Evolutionary conservation across 1,140 invertebrate genomes (phyloP).

Genomic region (Helicoverpa armigera): DNA sequence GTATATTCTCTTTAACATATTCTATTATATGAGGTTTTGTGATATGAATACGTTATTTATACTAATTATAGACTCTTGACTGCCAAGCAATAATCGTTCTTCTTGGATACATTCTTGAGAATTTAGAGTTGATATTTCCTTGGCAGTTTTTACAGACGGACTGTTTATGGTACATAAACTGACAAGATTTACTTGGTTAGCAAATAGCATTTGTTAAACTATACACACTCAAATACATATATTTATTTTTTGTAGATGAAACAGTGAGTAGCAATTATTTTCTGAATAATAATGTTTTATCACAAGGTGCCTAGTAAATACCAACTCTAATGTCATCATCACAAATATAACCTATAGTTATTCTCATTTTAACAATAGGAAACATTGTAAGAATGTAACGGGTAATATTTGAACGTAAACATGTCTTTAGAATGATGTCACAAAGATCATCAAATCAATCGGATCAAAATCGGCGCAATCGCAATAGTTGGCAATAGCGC

Average conservation of each 20-base stretch:
- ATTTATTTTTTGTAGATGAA: neutral
- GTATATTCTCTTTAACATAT: conserved; percentile 16
- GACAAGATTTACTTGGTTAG: too few relatives aligned
- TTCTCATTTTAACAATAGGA: too few relatives aligned
- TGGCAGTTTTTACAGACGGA: conserved; percentile 9
- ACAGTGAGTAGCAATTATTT: neutral
- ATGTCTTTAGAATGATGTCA: too few relatives aligned
- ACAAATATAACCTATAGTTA: too few relatives aligned
- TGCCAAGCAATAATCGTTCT: conserved; percentile 29
- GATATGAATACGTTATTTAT: conserved; percentile 15
- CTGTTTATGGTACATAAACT: neutral
- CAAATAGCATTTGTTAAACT: conserved; percentile 22
- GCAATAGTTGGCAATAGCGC: too few relatives aligned
- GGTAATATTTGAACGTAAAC: too few relatives aligned
- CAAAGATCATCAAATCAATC: too few relatives aligned
- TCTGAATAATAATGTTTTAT: neutral
- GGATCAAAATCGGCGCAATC: too few relatives aligned
- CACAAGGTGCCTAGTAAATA: neutral
- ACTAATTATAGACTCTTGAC: conserved; percentile 12
- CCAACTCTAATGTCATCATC: too few relatives aligned
- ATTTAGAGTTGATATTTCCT: conserved; percentile 22
- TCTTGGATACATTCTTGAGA: neutral
- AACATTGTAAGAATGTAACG: too few relatives aligned
- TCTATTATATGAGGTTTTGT: conserved; percentile 12
- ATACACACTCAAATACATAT: neutral